Conservation (phyloP, 2,888 invertebrate species). For the Drosophila engyochracea region DNA sequence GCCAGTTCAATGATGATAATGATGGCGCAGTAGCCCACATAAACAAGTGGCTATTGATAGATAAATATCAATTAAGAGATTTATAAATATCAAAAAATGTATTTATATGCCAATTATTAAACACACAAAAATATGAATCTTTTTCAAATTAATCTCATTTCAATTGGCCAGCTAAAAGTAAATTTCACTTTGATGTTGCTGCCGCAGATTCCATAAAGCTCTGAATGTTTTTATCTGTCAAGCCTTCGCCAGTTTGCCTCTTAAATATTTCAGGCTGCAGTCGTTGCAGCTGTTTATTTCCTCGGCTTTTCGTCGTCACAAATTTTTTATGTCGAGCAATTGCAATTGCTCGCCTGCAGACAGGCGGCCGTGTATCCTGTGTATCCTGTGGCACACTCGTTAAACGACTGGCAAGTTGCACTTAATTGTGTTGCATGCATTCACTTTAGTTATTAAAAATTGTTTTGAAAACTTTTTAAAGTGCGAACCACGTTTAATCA, state of each 20-base stretch:
- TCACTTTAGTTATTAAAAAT: neutral
- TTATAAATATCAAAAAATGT: constrained; percentile 20
- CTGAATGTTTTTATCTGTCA: neutral
- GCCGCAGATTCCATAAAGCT: neutral
- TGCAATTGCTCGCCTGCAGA: constrained; percentile 34
- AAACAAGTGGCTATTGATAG: constrained; percentile 30
- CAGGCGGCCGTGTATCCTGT: neutral
- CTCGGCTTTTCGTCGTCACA: constrained; percentile 41
- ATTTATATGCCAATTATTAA: neutral
- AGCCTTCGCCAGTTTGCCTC: neutral
- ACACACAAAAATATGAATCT: neutral
- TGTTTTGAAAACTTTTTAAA: neutral
- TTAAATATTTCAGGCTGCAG: constrained; percentile 10
- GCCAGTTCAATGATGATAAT: constrained; percentile 36
- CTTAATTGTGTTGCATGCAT: neutral
- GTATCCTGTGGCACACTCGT: too few species aligned
- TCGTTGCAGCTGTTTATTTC: constrained; percentile 49
- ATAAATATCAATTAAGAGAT: constrained; percentile 25
- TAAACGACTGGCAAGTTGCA: neutral
- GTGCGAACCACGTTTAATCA: too few species aligned
- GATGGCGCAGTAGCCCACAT: constrained; percentile 46
- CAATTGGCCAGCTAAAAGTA: neutral
- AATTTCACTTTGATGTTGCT: neutral
- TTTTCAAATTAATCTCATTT: constrained; percentile 8
- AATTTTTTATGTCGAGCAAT: constrained; percentile 53